Conservation (phyloP, 2,797 vertebrate species). For the Falco berigora region DNA sequence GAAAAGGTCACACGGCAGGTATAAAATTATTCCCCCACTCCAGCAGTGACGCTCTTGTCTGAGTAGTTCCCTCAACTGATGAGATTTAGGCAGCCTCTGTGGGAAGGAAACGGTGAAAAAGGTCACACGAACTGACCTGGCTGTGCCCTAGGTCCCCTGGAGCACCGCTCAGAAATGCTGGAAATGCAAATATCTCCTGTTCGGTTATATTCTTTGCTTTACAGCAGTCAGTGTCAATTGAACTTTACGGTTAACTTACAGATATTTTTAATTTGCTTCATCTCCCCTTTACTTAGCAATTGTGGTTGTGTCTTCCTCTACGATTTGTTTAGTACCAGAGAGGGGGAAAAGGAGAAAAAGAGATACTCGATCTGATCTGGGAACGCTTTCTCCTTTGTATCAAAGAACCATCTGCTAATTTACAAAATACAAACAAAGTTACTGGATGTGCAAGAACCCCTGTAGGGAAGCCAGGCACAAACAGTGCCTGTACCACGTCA, state of each 20-base stretch:
- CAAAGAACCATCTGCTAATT: slow-evolving; percentile 69
- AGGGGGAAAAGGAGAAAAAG: background rate
- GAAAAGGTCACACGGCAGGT: background rate
- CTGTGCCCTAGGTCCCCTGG: background rate
- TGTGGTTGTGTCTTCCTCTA: background rate
- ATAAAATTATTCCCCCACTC: background rate
- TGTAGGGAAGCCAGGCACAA: slow-evolving; percentile 52
- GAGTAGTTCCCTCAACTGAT: background rate
- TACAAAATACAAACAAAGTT: slow-evolving; percentile 66
- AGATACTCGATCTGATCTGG: background rate
- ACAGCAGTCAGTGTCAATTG: background rate
- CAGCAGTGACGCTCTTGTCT: background rate
- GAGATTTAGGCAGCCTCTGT: background rate
- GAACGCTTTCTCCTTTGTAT: slow-evolving; percentile 43
- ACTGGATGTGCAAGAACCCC: slow-evolving; percentile 51
- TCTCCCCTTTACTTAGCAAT: background rate
- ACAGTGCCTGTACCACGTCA: slow-evolving; percentile 10
- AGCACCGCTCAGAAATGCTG: background rate
- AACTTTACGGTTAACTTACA: background rate
- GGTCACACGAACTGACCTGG: background rate
- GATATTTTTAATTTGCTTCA: background rate
- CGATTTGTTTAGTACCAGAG: slow-evolving; percentile 14
- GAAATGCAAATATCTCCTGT: background rate
- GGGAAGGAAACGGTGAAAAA: background rate
- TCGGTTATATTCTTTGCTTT: background rate